Evolutionary conservation across 1,140 invertebrate genomes (phyloP).

Genomic region (Drosophila baimaii): DNA sequence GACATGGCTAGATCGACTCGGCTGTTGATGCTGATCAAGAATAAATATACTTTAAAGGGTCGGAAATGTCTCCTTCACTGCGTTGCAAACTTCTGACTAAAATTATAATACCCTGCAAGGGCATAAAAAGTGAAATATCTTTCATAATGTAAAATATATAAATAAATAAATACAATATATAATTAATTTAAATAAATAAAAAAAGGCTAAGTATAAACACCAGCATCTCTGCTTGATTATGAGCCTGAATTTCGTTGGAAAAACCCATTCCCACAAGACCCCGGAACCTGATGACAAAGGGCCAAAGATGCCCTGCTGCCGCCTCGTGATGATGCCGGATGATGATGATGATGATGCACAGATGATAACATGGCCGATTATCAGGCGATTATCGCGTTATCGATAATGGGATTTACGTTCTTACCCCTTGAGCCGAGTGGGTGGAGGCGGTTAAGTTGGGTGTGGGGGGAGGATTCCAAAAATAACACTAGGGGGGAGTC

Average conservation of each 20-base stretch:
- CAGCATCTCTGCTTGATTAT: neutral
- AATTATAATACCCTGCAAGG: too few species aligned
- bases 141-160: too few species aligned
- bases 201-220: neutral
- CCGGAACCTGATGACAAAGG: constrained; percentile 5
- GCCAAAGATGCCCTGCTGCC: constrained; percentile 21
- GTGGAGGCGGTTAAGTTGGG: neutral
- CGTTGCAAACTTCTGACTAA: too few species aligned
- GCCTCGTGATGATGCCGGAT: constrained; percentile 7
- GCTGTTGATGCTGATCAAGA: too few species aligned
- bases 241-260: constrained; percentile 31
- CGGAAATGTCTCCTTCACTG: too few species aligned
- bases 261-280: constrained; percentile 21
- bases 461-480: neutral
- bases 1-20: too few species aligned
- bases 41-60: too few species aligned
- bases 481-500: constrained; percentile 10
- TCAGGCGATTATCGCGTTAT: constrained; percentile 78
- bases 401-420: constrained; percentile 77
- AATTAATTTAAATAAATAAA: neutral
- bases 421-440: constrained; percentile 43
- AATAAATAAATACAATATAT: too few species aligned
- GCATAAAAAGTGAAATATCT: too few species aligned
- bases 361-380: constrained; percentile 77
- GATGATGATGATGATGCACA: constrained; percentile 40